Base-by-base conservation (phyloP, 2,113 vertebrate species). In the Psammodynastes pulverulentus region DNA sequence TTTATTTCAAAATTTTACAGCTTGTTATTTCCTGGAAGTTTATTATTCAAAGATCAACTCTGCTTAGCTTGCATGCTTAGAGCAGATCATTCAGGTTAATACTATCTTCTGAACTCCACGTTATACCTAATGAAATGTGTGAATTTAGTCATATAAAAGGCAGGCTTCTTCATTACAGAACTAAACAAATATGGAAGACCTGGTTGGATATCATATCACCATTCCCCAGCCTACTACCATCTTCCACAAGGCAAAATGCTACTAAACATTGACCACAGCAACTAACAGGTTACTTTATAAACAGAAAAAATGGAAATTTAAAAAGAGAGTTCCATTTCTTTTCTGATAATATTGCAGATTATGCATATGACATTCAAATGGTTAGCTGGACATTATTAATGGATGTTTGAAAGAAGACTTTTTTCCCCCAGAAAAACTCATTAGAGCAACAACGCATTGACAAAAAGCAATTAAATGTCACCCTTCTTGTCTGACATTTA, bases 391-490 rank as follows among this genome's bases (percentile, higher is more conserved):
- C 0, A 67, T 5, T n/a, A 7, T 86, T 67, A 86, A 92, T 19
- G 7, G 7, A 29, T 13, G 15, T 4, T 9, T 92, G 21, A 93
- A 93, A 92, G 51, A 89, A 89, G 10, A 29, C 0, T 67, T 92
- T 88, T 34, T 0, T n/a, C 19, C 7, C 85, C 92, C 91, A 86
- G 34, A 93, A 4, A 1, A 62, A 89, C 90, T 94, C 93, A n/a
- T 88, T 53, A 84, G 51, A 89, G 84, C 58, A 87, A 62, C 0
- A 34, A 86, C 4, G 43, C 24, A n/a, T 34, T 92, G 92, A 45
- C 45, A 29, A 95, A n/a, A 95, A 94, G 86, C 92, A 96, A 96
- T 96, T 96, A 96, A 94, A 93, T 58, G 91, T 93, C 96, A 95
- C 91, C 93, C 93, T 94, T 95, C 95, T 94, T 93, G 89, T 45